A percentile compares a stretch with the other conserved stretches of the same genome.
These are phyloP conservation scores for Brachionus plicatilis DNA, from an alignment of 1,140 invertebrate genomes.

Conservation along the genomic window DNA sequence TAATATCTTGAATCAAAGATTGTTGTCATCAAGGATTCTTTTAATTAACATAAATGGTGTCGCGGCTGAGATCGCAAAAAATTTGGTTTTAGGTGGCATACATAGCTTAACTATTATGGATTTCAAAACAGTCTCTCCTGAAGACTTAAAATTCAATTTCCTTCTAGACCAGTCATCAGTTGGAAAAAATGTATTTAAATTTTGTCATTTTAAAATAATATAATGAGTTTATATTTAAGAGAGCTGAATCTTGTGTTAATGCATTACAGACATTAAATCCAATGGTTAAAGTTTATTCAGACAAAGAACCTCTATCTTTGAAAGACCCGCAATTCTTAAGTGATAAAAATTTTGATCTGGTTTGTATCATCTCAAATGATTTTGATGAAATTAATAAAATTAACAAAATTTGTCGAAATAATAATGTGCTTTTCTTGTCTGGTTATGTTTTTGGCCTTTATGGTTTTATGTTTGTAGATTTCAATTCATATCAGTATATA, in stretches of 20 bases:
- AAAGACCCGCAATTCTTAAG: constrained; percentile 65
- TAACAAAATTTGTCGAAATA: constrained; percentile 71
- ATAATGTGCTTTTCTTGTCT: constrained; percentile 76
- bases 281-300: constrained; percentile 76
- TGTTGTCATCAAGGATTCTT: constrained; percentile 76
- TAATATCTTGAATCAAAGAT: constrained; percentile 57
- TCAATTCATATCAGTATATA: constrained; percentile 75
- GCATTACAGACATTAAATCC: constrained; percentile 79
- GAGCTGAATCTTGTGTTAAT: constrained; percentile 72
- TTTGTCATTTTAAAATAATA: neutral
- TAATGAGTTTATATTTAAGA: constrained; percentile 59
- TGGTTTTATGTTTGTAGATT: constrained; percentile 83
- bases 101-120: constrained; percentile 56
- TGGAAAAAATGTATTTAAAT: constrained; percentile 53
- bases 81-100: constrained; percentile 86
- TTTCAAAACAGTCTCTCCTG: neutral
- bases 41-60: constrained; percentile 81
- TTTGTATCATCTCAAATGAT: constrained; percentile 71
- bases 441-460: constrained; percentile 88
- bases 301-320: constrained; percentile 63
- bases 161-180: constrained; percentile 40
- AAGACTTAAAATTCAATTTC: constrained; percentile 39
- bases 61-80: constrained; percentile 91
- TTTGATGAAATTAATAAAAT: constrained; percentile 68
- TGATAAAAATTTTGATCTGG: constrained; percentile 69